A percentile compares a stretch with the other conserved stretches of the same genome.
Conservation (phyloP, 2,113 vertebrate genomes). For the Picathartes gymnocephalus region DNA sequence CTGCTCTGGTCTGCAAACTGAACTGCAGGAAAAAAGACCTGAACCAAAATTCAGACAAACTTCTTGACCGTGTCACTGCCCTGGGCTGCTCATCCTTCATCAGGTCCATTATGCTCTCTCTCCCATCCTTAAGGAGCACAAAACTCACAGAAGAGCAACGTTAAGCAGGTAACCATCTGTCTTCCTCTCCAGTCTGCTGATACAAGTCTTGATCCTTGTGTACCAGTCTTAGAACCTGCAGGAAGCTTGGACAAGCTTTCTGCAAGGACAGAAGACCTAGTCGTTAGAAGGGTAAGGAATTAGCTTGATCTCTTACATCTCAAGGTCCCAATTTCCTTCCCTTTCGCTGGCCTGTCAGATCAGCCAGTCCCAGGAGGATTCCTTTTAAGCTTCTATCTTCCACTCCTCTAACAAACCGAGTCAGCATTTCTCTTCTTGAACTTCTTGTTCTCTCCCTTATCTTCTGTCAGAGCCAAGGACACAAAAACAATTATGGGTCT, state of each 20-base stretch:
- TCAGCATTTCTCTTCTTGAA: neutral
- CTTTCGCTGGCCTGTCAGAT: neutral
- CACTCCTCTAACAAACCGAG: neutral
- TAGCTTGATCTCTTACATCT: neutral
- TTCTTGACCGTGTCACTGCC: neutral
- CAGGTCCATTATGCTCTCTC: accelerated
- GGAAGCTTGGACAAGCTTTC: neutral
- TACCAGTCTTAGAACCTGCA: neutral
- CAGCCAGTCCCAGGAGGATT: neutral
- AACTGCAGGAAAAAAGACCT: neutral
- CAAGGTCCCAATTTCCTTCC: neutral
- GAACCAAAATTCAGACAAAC: neutral
- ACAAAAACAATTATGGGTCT: neutral
- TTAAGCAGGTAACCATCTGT: neutral
- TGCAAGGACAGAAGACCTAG: neutral
- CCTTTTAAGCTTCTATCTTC: neutral
- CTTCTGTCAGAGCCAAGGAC: neutral
- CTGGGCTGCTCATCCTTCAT: neutral
- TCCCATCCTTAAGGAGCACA: neutral
- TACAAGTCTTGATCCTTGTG: neutral
- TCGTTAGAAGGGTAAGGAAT: neutral
- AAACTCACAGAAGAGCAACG: neutral
- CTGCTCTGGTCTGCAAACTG: accelerated
- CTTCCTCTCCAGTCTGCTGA: neutral
- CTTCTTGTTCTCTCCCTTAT: neutral